Evolutionary conservation across 2,888 invertebrate species (phyloP).

Genomic region (Scaptomyza caliginosa): DNA sequence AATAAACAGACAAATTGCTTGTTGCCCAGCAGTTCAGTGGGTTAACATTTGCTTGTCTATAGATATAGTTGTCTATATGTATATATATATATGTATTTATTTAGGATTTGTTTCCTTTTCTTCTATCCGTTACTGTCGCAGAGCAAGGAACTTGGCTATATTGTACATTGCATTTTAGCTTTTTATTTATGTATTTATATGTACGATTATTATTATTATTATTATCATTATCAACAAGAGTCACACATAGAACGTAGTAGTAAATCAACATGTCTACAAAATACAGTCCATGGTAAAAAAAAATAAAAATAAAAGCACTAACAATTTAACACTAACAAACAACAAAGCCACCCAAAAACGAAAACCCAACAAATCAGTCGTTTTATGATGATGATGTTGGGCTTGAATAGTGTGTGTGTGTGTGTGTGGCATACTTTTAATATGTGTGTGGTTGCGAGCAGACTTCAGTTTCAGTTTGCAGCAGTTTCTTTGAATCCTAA

Average conservation of each 20-base stretch:
- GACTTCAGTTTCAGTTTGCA: neutral
- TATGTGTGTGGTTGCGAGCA: neutral
- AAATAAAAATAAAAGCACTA: constrained; percentile 35
- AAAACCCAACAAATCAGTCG: constrained; percentile 24
- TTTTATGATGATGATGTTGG: constrained; percentile 11
- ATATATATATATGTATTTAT: constrained; percentile 9
- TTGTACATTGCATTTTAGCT: constrained; percentile 31
- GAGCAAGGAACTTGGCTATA: constrained; percentile 39
- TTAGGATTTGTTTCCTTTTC: constrained; percentile 15
- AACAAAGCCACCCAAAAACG: constrained; percentile 61
- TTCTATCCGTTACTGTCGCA: constrained; percentile 4
- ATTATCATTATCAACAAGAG: constrained; percentile 56
- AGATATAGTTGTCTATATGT: neutral
- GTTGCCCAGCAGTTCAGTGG: neutral
- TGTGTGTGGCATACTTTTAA: constrained; percentile 39
- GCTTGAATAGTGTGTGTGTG: neutral
- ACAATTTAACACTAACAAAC: constrained; percentile 57
- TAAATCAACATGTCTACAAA: constrained; percentile 63
- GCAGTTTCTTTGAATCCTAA: constrained; percentile 40
- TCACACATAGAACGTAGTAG: constrained; percentile 50
- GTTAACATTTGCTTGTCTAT: neutral
- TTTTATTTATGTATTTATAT: constrained; percentile 9
- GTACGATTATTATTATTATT: constrained; percentile 38
- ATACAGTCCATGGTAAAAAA: constrained; percentile 63
- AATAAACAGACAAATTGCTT: constrained; percentile 3